These are phyloP conservation scores for Muscidifurax raptorellus DNA, from an alignment of 1,140 invertebrate genomes.

Conservation along the genomic window DNA sequence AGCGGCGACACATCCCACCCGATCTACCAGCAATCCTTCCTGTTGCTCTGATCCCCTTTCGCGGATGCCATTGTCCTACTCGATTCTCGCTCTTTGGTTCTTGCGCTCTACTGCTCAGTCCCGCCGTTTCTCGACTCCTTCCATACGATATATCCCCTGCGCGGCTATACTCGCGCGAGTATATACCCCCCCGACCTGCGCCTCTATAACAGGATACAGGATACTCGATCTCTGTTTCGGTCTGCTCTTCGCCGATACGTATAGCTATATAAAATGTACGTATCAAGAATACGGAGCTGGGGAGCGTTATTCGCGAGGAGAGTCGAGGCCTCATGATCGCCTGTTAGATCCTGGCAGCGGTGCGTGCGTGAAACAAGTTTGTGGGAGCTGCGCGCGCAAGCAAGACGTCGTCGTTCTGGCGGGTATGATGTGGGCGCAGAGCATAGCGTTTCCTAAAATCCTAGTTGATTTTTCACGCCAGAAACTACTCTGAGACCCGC, in stretches of 20 bases:
- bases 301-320: not conserved
- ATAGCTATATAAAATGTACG: not conserved
- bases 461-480: slow-evolving; percentile 44
- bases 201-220: slow-evolving; percentile 20
- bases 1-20: too few species aligned
- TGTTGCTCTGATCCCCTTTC: slow-evolving; percentile 69
- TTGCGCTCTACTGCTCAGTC: slow-evolving; percentile 52
- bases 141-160: too few species aligned
- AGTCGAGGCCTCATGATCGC: slow-evolving; percentile 58
- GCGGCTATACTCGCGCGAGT: not conserved
- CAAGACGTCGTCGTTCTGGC: not conserved
- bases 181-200: not conserved
- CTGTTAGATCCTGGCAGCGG: slow-evolving; percentile 70
- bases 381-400: not conserved
- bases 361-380: slow-evolving; percentile 63
- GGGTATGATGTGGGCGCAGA: not conserved
- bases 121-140: slow-evolving; percentile 37
- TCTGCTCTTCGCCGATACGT: slow-evolving; percentile 40
- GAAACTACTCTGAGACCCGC: not conserved
- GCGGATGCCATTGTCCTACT: slow-evolving; percentile 70
- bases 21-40: slow-evolving; percentile 59
- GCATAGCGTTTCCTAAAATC: slow-evolving; percentile 39
- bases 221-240: slow-evolving; percentile 36
- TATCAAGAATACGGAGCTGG: not conserved
- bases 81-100: slow-evolving; percentile 56